Evolutionary conservation across 1,140 invertebrate genomes (phyloP), one percentile per base, ranked within the genome.

Genomic region (Armadillidium nasatum): DNA sequence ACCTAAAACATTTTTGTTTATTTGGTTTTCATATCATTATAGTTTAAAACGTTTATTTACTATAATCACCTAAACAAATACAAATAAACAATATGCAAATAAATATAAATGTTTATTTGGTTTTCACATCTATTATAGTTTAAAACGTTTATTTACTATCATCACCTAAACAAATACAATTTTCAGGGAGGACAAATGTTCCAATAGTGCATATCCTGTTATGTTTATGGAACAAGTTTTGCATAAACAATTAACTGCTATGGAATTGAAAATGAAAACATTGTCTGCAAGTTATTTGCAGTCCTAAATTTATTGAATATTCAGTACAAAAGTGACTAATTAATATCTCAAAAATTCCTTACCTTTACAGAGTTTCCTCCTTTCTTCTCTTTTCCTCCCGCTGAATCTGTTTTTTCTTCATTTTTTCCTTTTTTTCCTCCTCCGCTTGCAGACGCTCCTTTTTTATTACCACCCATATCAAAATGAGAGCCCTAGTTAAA

Each of bases 321-420:
- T n/a, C n/a, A n/a, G 15, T 10, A 50, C 46, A 10, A 10, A 50
- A 50, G 46, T 50, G 46, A 10, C 9, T 50, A 50, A 9, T 50
- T 9, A 50, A 9, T 15, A 10, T 10, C 46, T 15, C 46, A 10
- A 50, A 9, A 10, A 9, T 50, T 9, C 15, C 44, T 60, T 13
- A 85, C 85, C 79, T 86, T 86, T 19, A 86, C 83, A 69, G 85
- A 80, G 44, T 82, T 84, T 73, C 86, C 86, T 72, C 85, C 85
- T 80, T 85, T 86, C 19, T 84, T 77, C 77, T 85, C 80, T 81
- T 87, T 86, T 22, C 79, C 81, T 15, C 76, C 83, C 44, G 77
- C 81, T 15, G 74, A 82, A 46, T 70, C 74, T 69, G 74, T 81
- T 43, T 75, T 50, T 7, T 15, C 54, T 72, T 23, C 71, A 46